phyloP scores from a whole-genome alignment of 2,113 vertebrate genomes.

The Corythornis vintsioides region DNA sequence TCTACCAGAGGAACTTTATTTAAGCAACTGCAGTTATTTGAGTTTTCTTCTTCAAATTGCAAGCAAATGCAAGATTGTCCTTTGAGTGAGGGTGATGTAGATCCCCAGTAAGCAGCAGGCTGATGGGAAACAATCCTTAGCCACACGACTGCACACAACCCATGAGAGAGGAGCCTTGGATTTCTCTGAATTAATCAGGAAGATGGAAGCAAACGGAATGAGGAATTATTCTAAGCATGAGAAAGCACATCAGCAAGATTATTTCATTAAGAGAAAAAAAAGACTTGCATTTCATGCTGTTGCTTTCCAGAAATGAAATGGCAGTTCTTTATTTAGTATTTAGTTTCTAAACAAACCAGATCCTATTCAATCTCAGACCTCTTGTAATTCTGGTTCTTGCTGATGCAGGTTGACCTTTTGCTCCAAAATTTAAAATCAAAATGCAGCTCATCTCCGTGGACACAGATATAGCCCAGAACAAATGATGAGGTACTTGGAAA shows the following conservation, averaged over 20 bases:
- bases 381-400: background rate
- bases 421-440: conserved; percentile 37
- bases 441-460: background rate
- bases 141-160: background rate
- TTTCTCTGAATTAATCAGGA: background rate
- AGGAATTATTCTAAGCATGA: background rate
- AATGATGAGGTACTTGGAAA: conserved; percentile 26
- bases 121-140: background rate
- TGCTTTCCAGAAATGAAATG: conserved; percentile 22
- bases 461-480: background rate
- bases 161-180: background rate
- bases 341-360: conserved; percentile 12
- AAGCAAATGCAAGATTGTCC: background rate
- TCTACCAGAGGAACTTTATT: background rate
- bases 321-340: background rate
- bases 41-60: background rate
- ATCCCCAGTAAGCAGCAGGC: background rate
- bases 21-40: background rate
- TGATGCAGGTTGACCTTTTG: conserved; percentile 41
- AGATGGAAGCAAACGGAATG: background rate
- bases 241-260: background rate
- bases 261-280: conserved; percentile 4
- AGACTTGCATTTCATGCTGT: background rate
- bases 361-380: background rate
- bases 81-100: background rate